Evolutionary conservation across 2,113 vertebrate species (phyloP).

Genomic region (Spheniscus mendiculus): DNA sequence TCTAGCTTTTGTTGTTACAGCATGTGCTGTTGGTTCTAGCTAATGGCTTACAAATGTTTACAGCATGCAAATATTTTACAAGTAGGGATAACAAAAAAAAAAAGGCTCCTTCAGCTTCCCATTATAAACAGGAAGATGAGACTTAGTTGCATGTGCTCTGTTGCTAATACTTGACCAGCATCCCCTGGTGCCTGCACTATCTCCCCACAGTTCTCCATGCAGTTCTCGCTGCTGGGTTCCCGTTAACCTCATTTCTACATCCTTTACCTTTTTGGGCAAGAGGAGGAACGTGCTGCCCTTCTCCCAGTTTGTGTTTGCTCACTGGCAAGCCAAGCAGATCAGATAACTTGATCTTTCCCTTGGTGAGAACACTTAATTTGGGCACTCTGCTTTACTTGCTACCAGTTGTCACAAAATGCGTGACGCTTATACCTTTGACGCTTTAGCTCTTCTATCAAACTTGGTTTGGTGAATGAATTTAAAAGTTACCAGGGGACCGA

Average conservation of each 20-base stretch:
- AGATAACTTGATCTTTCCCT: background rate
- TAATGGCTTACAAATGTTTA: constrained; percentile 46
- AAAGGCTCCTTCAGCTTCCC: background rate
- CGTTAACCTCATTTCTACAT: background rate
- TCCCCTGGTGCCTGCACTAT: background rate
- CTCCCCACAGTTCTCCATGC: background rate
- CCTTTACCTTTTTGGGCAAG: background rate
- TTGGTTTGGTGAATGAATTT: background rate
- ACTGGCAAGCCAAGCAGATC: background rate
- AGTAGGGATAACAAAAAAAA: background rate
- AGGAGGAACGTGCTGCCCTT: background rate
- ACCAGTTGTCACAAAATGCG: background rate
- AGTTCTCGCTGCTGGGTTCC: background rate
- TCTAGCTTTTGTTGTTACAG: background rate
- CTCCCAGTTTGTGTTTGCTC: background rate
- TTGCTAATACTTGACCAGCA: background rate
- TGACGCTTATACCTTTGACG: fast-evolving
- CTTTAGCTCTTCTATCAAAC: background rate
- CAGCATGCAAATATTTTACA: background rate
- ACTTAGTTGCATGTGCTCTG: background rate
- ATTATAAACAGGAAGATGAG: background rate
- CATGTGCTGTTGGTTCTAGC: background rate
- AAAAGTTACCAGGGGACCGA: background rate
- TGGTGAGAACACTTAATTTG: background rate
- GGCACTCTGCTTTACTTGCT: background rate